These are phyloP conservation scores for Alcedo quadribrachys DNA, from an alignment of 2,797 vertebrate species.

Conservation along the genomic window DNA sequence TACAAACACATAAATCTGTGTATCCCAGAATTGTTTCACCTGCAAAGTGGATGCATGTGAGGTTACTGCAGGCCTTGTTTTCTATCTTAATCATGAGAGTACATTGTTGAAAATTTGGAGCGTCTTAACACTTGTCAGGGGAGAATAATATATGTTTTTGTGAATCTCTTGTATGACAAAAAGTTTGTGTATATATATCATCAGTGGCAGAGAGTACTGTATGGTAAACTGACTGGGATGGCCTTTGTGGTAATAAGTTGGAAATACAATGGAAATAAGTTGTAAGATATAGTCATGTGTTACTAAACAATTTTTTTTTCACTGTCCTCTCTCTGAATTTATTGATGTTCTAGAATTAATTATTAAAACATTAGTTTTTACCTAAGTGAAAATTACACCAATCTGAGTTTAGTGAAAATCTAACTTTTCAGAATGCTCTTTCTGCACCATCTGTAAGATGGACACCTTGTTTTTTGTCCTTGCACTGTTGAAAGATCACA, in stretches of 20 bases:
- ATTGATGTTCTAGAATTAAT: background rate
- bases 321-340: background rate
- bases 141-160: background rate
- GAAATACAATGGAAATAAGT: background rate
- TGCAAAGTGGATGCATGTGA: background rate
- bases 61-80: background rate
- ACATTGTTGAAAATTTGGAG: background rate
- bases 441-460: background rate
- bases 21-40: background rate
- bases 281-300: background rate
- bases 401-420: background rate
- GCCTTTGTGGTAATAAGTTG: background rate
- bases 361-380: background rate
- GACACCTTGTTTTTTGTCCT: background rate
- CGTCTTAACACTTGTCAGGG: background rate
- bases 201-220: background rate
- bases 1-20: background rate
- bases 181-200: background rate
- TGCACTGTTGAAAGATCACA: background rate
- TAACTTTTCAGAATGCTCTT: background rate
- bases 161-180: background rate
- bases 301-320: background rate
- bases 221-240: background rate
- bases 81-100: background rate
- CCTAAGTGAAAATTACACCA: background rate